Conservation (phyloP, 2,113 vertebrate genomes). For the Pteruthius melanotis region DNA sequence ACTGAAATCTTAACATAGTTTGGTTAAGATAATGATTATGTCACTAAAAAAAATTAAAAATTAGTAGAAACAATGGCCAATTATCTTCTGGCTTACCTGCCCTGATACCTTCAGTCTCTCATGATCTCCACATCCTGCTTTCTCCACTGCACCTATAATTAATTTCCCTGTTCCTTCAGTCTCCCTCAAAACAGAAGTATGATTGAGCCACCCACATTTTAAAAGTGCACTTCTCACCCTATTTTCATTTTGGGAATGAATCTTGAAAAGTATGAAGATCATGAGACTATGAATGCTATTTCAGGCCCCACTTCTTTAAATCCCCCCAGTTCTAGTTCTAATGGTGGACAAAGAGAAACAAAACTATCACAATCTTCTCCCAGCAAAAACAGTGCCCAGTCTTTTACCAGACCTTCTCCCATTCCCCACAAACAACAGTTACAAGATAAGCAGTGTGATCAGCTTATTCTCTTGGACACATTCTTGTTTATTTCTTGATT, state of each 20-base stretch:
- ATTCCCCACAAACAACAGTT: not conserved
- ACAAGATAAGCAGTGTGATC: not conserved
- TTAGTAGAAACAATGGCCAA: not conserved
- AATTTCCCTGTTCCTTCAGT: not conserved
- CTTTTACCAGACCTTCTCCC: not conserved
- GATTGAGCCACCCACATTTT: not conserved
- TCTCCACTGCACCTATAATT: not conserved
- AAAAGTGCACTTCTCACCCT: constrained; percentile 7
- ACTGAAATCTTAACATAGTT: not conserved
- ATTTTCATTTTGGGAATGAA: not conserved
- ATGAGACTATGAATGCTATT: not conserved
- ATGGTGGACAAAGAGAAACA: not conserved
- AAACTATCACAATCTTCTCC: not conserved
- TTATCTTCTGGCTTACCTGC: not conserved
- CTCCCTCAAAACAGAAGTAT: not conserved
- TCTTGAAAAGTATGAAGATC: not conserved
- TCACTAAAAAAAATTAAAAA: not conserved
- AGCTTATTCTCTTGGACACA: not conserved
- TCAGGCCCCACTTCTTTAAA: not conserved
- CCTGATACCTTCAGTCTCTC: not conserved
- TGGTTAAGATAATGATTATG: not conserved
- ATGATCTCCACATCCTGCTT: not conserved
- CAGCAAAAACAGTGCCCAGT: not conserved
- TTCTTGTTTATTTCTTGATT: not conserved
- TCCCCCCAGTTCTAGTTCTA: not conserved